Conservation (phyloP, 2,113 vertebrate genomes). For the Delphinapterus leucas region DNA sequence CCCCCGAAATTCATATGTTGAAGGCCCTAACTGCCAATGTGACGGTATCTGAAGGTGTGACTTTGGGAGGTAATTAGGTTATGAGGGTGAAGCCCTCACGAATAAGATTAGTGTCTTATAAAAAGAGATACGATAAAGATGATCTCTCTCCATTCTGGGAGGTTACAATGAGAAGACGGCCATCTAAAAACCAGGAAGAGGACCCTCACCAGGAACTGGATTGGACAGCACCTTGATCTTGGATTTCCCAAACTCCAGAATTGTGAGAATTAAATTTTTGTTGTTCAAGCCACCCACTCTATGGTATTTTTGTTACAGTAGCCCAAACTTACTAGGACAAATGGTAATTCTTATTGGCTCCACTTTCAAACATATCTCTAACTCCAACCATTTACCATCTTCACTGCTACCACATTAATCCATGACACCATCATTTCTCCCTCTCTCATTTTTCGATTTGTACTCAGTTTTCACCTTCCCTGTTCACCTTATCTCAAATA, state of each 20-base stretch:
- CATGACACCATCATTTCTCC: background rate
- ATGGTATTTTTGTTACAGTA: background rate
- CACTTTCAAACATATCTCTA: background rate
- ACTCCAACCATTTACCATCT: background rate
- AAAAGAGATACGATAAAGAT: background rate
- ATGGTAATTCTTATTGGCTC: background rate
- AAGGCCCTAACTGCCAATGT: background rate
- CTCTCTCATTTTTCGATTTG: background rate
- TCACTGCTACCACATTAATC: background rate
- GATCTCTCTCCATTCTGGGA: background rate
- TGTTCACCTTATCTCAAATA: background rate
- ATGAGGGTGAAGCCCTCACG: background rate
- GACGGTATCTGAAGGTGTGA: background rate
- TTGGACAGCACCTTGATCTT: background rate
- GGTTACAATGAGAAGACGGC: background rate
- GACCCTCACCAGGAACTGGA: background rate
- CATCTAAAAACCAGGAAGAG: background rate
- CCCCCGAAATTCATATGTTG: background rate
- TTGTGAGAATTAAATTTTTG: background rate
- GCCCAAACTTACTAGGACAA: background rate
- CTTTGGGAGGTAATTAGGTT: background rate
- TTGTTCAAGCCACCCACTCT: background rate
- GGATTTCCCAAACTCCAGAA: background rate
- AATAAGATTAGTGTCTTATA: background rate
- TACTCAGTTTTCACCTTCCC: background rate